These are phyloP conservation scores for Punctoribates punctum DNA, from an alignment of 2,888 invertebrate genomes.

Conservation along the genomic window DNA sequence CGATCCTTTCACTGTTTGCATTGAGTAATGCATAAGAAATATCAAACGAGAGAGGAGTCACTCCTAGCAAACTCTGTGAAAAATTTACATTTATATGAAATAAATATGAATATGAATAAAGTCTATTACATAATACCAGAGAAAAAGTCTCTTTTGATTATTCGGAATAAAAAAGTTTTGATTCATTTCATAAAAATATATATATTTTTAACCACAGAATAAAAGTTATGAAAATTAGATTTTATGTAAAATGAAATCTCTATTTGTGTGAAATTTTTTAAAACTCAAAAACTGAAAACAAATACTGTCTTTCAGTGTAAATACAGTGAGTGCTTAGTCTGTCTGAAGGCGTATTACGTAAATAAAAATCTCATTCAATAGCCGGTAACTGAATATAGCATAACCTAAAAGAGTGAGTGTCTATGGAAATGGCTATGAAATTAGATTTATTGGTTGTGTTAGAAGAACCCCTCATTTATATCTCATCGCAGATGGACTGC, in stretches of 20 bases:
- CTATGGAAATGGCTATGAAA: background rate
- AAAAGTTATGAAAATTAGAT: conserved; percentile 4
- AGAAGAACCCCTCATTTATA: background rate
- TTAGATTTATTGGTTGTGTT: conserved; percentile 29
- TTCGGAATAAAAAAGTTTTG: no score
- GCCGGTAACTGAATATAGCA: background rate
- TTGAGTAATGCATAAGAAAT: no score
- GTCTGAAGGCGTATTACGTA: conserved; percentile 24
- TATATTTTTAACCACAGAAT: background rate
- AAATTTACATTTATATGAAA: conserved; percentile 22
- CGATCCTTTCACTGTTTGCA: no score
- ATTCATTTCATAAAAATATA: no score
- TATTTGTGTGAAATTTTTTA: background rate
- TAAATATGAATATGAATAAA: no score
- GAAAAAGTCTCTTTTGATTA: no score
- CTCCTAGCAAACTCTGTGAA: background rate
- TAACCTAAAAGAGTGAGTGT: background rate
- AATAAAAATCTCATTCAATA: conserved; percentile 13
- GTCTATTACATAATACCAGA: no score
- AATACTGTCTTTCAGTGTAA: background rate
- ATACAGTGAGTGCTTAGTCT: background rate
- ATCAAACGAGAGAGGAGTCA: no score
- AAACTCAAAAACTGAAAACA: conserved; percentile 2
- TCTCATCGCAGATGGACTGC: background rate
- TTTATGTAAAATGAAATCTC: background rate